These are phyloP conservation scores for Hemicordylus capensis DNA, from an alignment of 2,113 vertebrate genomes.

Conservation along the genomic window DNA sequence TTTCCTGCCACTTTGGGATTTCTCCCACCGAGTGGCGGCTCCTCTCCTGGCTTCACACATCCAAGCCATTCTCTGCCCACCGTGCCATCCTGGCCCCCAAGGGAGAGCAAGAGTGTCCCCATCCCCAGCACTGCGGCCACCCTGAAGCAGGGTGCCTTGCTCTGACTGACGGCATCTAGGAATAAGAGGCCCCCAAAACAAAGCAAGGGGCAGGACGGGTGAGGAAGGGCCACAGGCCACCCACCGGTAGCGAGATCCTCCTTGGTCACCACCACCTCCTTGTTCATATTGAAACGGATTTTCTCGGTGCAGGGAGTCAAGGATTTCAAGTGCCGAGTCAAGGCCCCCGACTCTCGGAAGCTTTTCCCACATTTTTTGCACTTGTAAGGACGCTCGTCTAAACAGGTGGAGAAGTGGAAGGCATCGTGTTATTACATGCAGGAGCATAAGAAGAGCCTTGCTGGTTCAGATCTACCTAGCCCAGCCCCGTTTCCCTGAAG, in stretches of 20 bases:
- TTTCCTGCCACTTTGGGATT: no score
- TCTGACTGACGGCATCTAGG: no score
- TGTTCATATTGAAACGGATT: constrained; percentile 89
- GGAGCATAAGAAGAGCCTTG: no score
- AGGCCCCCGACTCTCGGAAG: constrained; percentile 94
- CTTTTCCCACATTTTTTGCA: constrained; percentile 95
- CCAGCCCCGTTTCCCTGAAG: no score
- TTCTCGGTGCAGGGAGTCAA: constrained; percentile 97
- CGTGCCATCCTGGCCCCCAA: not conserved
- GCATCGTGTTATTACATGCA: fast-evolving
- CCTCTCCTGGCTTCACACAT: no score
- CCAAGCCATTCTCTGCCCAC: no score
- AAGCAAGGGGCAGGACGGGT: not conserved
- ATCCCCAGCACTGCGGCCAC: not conserved
- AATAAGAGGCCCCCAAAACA: no score
- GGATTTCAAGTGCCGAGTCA: constrained; percentile 95
- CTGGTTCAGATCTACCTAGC: no score
- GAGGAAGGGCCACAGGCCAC: not conserved
- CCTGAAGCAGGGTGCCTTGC: no score
- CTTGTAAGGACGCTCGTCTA: constrained; percentile 95
- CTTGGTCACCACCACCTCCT: constrained; percentile 85
- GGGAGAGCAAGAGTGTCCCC: not conserved
- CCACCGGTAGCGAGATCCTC: constrained; percentile 86
- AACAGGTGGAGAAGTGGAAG: not conserved
- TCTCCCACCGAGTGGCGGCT: no score